Conservation (phyloP, 2,113 vertebrate genomes). For the Bubo bubo region DNA sequence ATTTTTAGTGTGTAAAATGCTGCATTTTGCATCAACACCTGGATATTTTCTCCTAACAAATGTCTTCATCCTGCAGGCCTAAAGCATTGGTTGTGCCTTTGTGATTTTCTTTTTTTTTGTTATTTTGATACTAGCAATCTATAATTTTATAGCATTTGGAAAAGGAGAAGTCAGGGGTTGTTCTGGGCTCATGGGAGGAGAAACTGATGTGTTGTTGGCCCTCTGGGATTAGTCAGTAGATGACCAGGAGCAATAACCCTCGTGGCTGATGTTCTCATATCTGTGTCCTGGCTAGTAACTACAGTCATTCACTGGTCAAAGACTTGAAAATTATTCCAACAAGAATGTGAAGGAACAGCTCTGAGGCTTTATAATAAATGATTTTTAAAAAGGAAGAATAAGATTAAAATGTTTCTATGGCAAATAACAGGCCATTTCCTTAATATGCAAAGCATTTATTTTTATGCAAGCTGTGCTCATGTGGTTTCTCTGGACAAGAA, state of each 20-base stretch:
- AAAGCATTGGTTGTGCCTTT: neutral
- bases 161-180: neutral
- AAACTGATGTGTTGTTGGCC: neutral
- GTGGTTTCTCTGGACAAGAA: conserved; percentile 27
- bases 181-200: neutral
- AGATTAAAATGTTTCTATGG: neutral
- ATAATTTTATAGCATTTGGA: neutral
- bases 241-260: neutral
- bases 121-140: neutral
- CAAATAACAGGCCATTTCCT: neutral
- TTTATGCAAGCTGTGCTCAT: conserved; percentile 36
- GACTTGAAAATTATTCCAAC: neutral
- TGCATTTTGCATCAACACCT: neutral
- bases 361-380: neutral
- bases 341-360: neutral
- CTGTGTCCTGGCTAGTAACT: neutral
- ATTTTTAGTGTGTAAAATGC: neutral
- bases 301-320: neutral
- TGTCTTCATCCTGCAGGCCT: neutral
- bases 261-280: neutral
- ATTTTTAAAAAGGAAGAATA: neutral
- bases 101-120: neutral
- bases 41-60: neutral
- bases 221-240: neutral
- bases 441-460: conserved; percentile 36